A percentile compares a stretch with the other conserved stretches of the same genome.
phyloP scores from a whole-genome alignment of 1,140 invertebrate species.

The Drosophila chauvacae region DNA sequence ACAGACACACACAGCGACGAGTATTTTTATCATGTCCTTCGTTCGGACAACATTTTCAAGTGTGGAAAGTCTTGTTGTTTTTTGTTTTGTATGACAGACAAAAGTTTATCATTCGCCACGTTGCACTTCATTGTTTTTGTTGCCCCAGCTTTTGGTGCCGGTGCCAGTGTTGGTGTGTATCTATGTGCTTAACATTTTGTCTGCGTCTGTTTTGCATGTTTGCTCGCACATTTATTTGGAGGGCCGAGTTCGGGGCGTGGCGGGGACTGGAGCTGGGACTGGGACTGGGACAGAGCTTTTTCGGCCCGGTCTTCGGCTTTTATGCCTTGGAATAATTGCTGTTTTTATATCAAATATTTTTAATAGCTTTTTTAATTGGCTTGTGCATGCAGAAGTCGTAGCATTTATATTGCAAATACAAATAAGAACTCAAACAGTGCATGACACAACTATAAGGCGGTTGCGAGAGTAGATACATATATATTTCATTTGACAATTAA shows the following conservation, averaged over 20 bases:
- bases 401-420: slow-evolving; percentile 48
- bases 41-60: slow-evolving; percentile 40
- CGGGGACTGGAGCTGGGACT: not conserved
- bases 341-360: slow-evolving; percentile 71
- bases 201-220: slow-evolving; percentile 67
- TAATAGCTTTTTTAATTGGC: slow-evolving; percentile 71
- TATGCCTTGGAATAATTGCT: slow-evolving; percentile 71
- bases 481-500: not conserved
- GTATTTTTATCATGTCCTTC: slow-evolving; percentile 42
- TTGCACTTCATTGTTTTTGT: slow-evolving; percentile 73
- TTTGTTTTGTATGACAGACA: slow-evolving; percentile 66
- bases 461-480: not conserved
- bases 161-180: slow-evolving; percentile 40
- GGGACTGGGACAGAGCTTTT: slow-evolving; percentile 1
- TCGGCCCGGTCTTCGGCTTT: slow-evolving; percentile 26
- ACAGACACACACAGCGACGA: not conserved
- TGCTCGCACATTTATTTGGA: slow-evolving; percentile 44
- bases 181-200: slow-evolving; percentile 44
- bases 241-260: not conserved
- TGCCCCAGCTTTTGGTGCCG: slow-evolving; percentile 24
- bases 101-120: slow-evolving; percentile 80
- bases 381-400: slow-evolving; percentile 48
- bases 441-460: slow-evolving; percentile 19
- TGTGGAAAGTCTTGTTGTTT: slow-evolving; percentile 56
- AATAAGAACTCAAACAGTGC: slow-evolving; percentile 26